A percentile compares a stretch with the other conserved stretches of the same genome.
Evolutionary conservation across 1,140 invertebrate species (phyloP).

Genomic region (Zaprionus ornatus): DNA sequence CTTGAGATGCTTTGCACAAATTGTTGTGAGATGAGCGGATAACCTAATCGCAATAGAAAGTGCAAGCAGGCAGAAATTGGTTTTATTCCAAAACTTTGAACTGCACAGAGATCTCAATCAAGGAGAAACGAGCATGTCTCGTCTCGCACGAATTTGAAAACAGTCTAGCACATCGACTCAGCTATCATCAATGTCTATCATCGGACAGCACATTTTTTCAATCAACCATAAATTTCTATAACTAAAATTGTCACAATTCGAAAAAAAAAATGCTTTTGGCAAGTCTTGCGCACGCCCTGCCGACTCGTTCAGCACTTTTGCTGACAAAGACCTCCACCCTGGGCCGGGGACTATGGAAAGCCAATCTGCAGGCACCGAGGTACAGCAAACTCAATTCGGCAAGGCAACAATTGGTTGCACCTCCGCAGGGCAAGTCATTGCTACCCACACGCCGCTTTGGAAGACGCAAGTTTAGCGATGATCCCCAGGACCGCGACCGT

Average conservation of each 20-base stretch:
- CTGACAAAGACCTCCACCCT: constrained; percentile 9
- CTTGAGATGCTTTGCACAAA: background rate
- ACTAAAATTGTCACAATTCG: background rate
- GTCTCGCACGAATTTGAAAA: background rate
- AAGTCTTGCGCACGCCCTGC: constrained; percentile 38
- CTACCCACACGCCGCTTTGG: constrained; percentile 1
- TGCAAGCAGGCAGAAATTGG: background rate
- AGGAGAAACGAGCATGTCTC: background rate
- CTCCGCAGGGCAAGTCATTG: constrained; percentile 7
- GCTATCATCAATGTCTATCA: background rate
- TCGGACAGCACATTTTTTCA: background rate
- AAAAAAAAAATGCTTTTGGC: constrained; percentile 53
- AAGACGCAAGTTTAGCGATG: constrained; percentile 53
- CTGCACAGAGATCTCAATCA: background rate
- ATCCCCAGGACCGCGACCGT: constrained; percentile 40
- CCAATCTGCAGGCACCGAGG: constrained; percentile 19
- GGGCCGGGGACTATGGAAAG: constrained; percentile 36
- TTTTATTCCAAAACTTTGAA: background rate
- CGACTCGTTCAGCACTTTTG: constrained; percentile 38
- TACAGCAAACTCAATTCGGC: background rate
- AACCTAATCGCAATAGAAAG: background rate
- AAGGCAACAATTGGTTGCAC: background rate
- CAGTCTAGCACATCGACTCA: background rate
- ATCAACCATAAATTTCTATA: background rate
- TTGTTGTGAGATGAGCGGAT: background rate